phyloP scores from a whole-genome alignment of 30 jellyfish, hydroid and myxozoan genomes.

The Hydractinia symbiolongicarpus region DNA sequence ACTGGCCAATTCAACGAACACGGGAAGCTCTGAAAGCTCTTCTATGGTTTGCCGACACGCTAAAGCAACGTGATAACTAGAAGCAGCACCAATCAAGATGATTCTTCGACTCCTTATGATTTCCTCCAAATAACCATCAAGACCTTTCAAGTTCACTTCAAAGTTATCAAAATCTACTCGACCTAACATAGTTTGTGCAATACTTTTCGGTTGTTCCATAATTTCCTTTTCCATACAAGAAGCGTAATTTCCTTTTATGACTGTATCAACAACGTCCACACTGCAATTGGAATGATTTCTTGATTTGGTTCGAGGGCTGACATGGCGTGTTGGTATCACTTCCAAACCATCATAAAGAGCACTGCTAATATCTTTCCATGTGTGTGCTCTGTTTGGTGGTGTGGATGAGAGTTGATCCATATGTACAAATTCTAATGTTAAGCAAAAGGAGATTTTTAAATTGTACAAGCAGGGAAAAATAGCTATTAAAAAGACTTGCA shows the following conservation, averaged over 20 bases:
- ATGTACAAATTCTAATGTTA: too few species aligned
- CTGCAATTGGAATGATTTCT: background rate
- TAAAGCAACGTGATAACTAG: constrained; percentile 81
- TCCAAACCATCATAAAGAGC: constrained; percentile 17
- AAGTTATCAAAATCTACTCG: constrained; percentile 61
- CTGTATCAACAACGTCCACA: constrained; percentile 5
- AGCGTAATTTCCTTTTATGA: constrained; percentile 34
- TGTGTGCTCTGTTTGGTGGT: background rate
- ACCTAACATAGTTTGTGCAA: constrained; percentile 65
- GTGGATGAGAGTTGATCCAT: too few species aligned
- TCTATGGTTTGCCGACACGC: constrained; percentile 83
- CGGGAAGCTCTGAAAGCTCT: constrained; percentile 86
- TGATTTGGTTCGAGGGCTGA: background rate
- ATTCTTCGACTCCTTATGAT: constrained; percentile 72
- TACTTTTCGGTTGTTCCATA: constrained; percentile 80
- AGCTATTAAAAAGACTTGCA: too few species aligned
- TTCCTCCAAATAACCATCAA: constrained; percentile 57
- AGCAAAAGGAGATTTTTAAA: too few species aligned
- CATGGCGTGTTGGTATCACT: background rate
- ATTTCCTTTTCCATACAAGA: constrained; percentile 93
- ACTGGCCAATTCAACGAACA: constrained; percentile 92
- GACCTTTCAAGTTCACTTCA: constrained; percentile 61
- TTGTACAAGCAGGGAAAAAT: too few species aligned
- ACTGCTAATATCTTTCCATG: constrained; percentile 4
- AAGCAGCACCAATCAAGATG: constrained; percentile 87